Conservation (phyloP, 2,888 invertebrate genomes). For the Invenusta paracnida region DNA sequence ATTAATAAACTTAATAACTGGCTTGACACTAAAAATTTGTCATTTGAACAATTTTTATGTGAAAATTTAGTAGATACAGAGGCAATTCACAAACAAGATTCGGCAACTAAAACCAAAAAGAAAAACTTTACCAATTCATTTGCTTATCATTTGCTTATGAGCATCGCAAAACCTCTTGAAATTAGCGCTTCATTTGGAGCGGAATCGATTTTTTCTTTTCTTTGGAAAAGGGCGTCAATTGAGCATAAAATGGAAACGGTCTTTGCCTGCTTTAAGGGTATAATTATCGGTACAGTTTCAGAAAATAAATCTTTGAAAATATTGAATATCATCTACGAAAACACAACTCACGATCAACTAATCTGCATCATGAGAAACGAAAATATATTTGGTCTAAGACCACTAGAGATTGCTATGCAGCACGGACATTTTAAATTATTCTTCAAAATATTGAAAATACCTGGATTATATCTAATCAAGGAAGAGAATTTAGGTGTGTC, state of each 20-base stretch:
- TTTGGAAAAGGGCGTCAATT: not conserved
- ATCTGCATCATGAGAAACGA: not conserved
- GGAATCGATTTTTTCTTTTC: not conserved
- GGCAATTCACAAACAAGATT: not conserved
- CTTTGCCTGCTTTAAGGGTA: not conserved
- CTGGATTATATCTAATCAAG: not conserved
- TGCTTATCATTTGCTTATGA: not conserved
- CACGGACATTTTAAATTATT: not conserved
- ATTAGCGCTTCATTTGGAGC: not conserved
- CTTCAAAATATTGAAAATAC: not conserved
- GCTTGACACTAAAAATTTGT: not conserved
- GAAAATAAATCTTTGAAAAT: not conserved
- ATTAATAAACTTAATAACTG: not conserved
- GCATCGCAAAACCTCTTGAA: not conserved
- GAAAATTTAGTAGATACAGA: not conserved
- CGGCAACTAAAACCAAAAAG: not conserved
- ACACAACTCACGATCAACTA: not conserved
- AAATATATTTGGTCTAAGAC: not conserved
- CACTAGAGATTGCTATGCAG: not conserved
- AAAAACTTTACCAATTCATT: not conserved
- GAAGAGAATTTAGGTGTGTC: not conserved
- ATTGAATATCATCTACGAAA: not conserved
- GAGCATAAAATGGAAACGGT: not conserved
- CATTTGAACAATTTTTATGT: not conserved
- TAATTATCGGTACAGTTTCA: not conserved